A percentile compares a stretch with the other conserved stretches of the same genome.
These are phyloP conservation scores for Hecatera dysodea DNA, from an alignment of 2,888 invertebrate genomes.

Conservation along the genomic window DNA sequence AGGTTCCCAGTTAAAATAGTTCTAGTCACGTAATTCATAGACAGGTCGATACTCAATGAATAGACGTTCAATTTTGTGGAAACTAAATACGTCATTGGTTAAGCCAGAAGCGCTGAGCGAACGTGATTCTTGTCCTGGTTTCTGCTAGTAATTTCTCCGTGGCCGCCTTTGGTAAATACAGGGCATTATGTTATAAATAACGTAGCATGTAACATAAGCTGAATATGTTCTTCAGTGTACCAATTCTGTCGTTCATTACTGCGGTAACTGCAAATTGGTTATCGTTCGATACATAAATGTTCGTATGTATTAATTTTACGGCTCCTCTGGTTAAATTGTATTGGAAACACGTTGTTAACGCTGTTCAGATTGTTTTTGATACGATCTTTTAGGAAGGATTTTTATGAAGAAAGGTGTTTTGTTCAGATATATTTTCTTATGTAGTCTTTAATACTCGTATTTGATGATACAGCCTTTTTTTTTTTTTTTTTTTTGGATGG, in stretches of 20 bases:
- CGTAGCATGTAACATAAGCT: slow-evolving; percentile 31
- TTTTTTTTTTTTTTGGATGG: too few relatives aligned
- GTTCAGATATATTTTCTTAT: neutral
- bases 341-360: slow-evolving; percentile 49
- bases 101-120: slow-evolving; percentile 6
- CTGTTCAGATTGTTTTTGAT: slow-evolving; percentile 29
- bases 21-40: slow-evolving; percentile 4
- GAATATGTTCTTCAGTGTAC: slow-evolving; percentile 39
- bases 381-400: slow-evolving; percentile 30
- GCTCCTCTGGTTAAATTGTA: slow-evolving; percentile 58
- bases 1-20: neutral
- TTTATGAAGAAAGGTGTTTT: neutral
- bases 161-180: slow-evolving; percentile 17
- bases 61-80: slow-evolving; percentile 27
- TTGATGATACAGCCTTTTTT: too few relatives aligned
- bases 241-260: slow-evolving; percentile 52
- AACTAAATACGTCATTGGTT: slow-evolving; percentile 17
- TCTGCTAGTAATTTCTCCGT: slow-evolving; percentile 12
- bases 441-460: too few relatives aligned
- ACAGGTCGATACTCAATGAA: slow-evolving; percentile 23
- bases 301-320: slow-evolving; percentile 53
- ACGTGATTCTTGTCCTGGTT: slow-evolving; percentile 22
- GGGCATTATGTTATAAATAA: slow-evolving; percentile 24
- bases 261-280: slow-evolving; percentile 63
- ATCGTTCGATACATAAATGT: slow-evolving; percentile 54